Evolutionary conservation across 2,888 invertebrate genomes (phyloP), one percentile per base, ranked within the genome.

Genomic region (Hypomecis punctinalis): DNA sequence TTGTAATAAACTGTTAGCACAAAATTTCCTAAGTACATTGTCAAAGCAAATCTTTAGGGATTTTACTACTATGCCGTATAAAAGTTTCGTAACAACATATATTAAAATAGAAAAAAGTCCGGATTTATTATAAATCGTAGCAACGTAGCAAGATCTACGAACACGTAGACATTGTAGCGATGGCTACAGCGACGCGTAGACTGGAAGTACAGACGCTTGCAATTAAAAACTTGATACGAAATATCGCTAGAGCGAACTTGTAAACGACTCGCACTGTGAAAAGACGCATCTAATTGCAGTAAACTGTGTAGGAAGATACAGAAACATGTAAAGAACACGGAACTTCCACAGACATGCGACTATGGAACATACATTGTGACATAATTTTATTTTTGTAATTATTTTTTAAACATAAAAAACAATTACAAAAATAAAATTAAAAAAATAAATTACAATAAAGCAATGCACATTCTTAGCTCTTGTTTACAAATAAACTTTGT

Each of bases 201-300:
- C 67, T 51, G 43, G 61, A 60, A 62, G 73, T 72, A 53, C 64
- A 67, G 66, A 64, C 74, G 71, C 75, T 71, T 71, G 84, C 79
- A 86, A 84, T 85, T 85, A 85, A 86, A 63, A 86, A 85, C 75
- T 85, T 84, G 78, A 81, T 77, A 79, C 76, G 74, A 69, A 76
- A 81, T 74, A 81, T 81, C 81, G 78, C 76, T 74, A 79, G 76
- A 80, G 70, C 67, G 78, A 68, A 74, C 67, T 74, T 86, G 84
- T 85, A 84, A 86, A 76, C 78, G 83, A 76, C 73, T 75, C 72
- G 66, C 78, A 43, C 73, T 76, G 78, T 82, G 81, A 80, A 83
- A 80, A 80, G 76, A 74, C 62, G 72, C 73, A 71, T 74, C 78
- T 84, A 84, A 82, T 83, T 84, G 81, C 74, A 80, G 73, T 74